A percentile compares a stretch with the other conserved stretches of the same genome.
These are phyloP conservation scores for Peromyscus aztecus DNA, from an alignment of 2,797 vertebrate genomes.

Conservation along the genomic window DNA sequence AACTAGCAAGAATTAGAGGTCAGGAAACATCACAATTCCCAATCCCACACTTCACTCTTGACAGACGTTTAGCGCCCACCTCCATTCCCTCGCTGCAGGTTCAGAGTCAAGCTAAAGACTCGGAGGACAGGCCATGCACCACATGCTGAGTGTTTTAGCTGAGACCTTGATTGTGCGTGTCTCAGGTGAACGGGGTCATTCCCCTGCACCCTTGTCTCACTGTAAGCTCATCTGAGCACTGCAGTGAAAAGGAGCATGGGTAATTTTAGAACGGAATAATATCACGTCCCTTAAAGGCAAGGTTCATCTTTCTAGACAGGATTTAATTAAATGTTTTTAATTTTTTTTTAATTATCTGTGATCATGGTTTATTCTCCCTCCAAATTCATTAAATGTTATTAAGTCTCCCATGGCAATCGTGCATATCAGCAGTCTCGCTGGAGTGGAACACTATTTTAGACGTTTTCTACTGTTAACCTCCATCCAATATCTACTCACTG, in stretches of 20 bases:
- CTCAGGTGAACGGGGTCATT: neutral
- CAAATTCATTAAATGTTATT: neutral
- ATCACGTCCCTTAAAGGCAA: neutral
- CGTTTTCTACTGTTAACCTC: neutral
- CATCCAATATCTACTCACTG: neutral
- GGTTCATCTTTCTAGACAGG: neutral
- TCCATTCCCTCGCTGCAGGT: neutral
- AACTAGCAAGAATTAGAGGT: neutral
- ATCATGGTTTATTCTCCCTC: neutral
- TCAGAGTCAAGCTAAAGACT: neutral
- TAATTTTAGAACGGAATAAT: neutral
- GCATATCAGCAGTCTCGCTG: neutral
- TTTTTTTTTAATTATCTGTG: neutral
- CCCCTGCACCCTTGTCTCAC: neutral
- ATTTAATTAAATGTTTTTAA: neutral
- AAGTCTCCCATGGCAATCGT: neutral
- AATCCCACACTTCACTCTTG: neutral
- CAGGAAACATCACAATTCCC: neutral
- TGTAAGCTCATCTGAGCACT: neutral
- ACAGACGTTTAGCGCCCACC: neutral
- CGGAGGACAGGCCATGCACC: neutral
- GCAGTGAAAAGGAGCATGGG: neutral
- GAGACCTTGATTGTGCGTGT: neutral
- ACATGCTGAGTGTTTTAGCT: neutral
- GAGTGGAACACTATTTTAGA: neutral